phyloP scores from a whole-genome alignment of 2,113 vertebrate species.

The Ammospiza caudacuta region DNA sequence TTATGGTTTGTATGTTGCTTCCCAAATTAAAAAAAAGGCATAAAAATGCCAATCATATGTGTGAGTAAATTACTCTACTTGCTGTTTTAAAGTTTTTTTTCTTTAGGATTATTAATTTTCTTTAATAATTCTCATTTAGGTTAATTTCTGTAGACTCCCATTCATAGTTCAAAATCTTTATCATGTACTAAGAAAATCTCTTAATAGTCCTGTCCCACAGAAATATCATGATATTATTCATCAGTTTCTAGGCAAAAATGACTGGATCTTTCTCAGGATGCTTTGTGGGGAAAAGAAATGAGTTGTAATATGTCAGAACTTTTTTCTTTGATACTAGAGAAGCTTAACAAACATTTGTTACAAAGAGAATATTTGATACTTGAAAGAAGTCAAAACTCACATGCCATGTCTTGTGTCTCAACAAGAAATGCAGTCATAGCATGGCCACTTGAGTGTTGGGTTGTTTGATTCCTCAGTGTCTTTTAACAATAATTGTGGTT shows the following conservation, averaged over 20 bases:
- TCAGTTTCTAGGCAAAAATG: neutral
- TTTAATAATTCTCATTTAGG: neutral
- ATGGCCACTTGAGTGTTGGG: neutral
- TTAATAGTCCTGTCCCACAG: neutral
- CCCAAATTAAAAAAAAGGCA: neutral
- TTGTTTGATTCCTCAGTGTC: neutral
- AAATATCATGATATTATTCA: neutral
- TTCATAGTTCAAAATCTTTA: neutral
- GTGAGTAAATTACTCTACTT: neutral
- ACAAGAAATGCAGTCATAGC: neutral
- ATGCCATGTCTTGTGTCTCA: neutral
- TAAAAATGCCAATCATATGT: neutral
- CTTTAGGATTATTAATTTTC: neutral
- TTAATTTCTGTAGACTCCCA: neutral
- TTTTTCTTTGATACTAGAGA: neutral
- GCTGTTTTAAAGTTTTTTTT: accelerated
- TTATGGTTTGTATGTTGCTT: neutral
- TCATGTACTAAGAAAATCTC: neutral
- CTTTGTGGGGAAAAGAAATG: neutral
- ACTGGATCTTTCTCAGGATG: neutral
- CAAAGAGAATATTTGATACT: neutral
- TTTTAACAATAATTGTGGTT: neutral
- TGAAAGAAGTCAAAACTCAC: neutral
- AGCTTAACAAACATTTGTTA: neutral
- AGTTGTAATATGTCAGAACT: neutral